Evolutionary conservation across 2,888 invertebrate genomes (phyloP), one percentile per base, ranked within the genome.

Genomic region (Chloroclysta siterata): DNA sequence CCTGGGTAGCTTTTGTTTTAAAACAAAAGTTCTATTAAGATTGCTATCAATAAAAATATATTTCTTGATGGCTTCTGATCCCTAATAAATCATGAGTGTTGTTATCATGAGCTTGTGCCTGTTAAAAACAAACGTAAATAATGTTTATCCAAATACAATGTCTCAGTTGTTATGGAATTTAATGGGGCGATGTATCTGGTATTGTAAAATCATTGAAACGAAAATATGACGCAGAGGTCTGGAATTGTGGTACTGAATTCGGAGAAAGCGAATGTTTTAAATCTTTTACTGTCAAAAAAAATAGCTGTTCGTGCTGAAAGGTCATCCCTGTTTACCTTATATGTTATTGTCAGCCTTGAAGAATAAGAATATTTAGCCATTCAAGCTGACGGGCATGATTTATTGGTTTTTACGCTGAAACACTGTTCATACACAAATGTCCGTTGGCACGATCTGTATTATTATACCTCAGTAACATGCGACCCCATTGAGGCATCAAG

Each of bases 401-500:
- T 8, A 41, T n/a, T n/a, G n/a, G n/a, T n/a, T n/a, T n/a, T n/a
- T n/a, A n/a, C n/a, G n/a, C n/a, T n/a, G n/a, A n/a, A n/a, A n/a
- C n/a, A n/a, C n/a, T n/a, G 41, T 41, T 57, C 56, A 50, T 50
- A 57, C 17, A 10, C 5, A 36, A 36, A n/a, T 29, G 28, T 55
- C 22, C 8, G 15, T 44, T 33, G 8, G 14, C 28, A n/a, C 55
- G 8, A 33, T 52, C 42, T 51, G 33, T 53, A 33, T 33, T 57
- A 52, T 58, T 36, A 29, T 62, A 22, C 48, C 52, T 52, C 29
- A 15, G 17, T 48, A 59, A 47, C 54, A 57, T 54, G 59, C 51
- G 48, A 52, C 51, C 63, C 57, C 50, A 60, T 53, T 55, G 54
- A 70, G 69, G 70, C 66, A 55, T 61, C 72, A 60, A 60, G 71